Evolutionary conservation across 2,797 vertebrate species (phyloP).

Genomic region (Molossus molossus): DNA sequence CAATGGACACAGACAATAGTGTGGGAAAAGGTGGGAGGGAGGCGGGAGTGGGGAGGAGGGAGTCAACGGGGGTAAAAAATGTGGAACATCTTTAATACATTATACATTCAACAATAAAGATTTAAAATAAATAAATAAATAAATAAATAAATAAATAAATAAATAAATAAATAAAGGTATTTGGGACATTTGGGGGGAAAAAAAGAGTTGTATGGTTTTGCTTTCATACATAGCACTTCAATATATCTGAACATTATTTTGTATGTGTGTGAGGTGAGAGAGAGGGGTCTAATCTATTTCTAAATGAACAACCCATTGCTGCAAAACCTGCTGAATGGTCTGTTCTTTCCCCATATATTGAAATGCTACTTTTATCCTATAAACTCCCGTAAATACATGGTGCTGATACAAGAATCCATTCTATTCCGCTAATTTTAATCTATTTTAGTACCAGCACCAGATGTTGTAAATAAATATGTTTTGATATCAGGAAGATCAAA

Average conservation of each 20-base stretch:
- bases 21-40: too few relatives aligned
- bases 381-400: not conserved
- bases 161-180: too few relatives aligned
- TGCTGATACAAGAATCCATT: not conserved
- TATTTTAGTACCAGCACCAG: not conserved
- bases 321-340: not conserved
- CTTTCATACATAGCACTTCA: not conserved
- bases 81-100: too few relatives aligned
- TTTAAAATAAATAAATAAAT: too few relatives aligned
- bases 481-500: not conserved
- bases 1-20: too few relatives aligned
- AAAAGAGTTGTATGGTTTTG: not conserved
- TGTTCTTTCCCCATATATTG: not conserved
- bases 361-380: not conserved
- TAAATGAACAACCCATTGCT: not conserved
- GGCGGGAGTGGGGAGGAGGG: too few relatives aligned
- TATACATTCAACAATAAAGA: too few relatives aligned
- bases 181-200: too few relatives aligned
- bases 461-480: not conserved
- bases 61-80: too few relatives aligned
- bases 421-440: not conserved
- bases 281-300: not conserved
- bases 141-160: too few relatives aligned
- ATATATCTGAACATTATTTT: not conserved
- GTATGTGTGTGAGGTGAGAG: not conserved